Evolutionary conservation across 2,888 invertebrate genomes (phyloP), one percentile per base, ranked within the genome.

Genomic region (Microctonus aethiopoides): DNA sequence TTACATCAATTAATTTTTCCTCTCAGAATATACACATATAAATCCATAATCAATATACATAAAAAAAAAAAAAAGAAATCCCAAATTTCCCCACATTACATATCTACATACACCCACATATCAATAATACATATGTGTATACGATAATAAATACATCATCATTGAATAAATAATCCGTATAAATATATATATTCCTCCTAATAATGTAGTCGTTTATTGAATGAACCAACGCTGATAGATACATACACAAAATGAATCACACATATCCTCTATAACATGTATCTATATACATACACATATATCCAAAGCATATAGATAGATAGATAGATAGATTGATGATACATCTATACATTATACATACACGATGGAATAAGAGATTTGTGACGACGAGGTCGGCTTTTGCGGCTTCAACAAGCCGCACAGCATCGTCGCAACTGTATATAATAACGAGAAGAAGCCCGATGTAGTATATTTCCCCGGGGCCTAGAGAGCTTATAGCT

Each of bases 401-500:
- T 73, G 39, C 60, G 72, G 74, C 70, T 75, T 74, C 74, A 68
- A 39, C 51, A 69, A 72, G 67, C 62, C 72, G 61, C 36, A 41
- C 70, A 51, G 68, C 67, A 54, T 67, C 65, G 29, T 69, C 52
- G 66, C 52, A 68, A 70, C 70, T 83, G 84, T 84, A 77, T 84
- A 84, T 82, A 84, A 84, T 84, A 84, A 84, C 84, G 83, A 83
- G 81, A 82, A 80, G 83, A 84, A 84, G 84, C 83, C 84, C 79
- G 74, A 70, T 74, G 77, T 63, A 77, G 80, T 83, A 84, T 84
- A 84, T 84, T 84, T 84, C 84, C 84, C 84, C 78, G 77, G 84
- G 83, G 84, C 73, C 75, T 74, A 71, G 70, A 71, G 74, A 78
- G 83, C 82, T 83, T 83, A 83, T 83, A 83, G 79, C 78, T 68